phyloP scores from a whole-genome alignment of 1,140 invertebrate species.

The Pseudomyrmex gracilis region DNA sequence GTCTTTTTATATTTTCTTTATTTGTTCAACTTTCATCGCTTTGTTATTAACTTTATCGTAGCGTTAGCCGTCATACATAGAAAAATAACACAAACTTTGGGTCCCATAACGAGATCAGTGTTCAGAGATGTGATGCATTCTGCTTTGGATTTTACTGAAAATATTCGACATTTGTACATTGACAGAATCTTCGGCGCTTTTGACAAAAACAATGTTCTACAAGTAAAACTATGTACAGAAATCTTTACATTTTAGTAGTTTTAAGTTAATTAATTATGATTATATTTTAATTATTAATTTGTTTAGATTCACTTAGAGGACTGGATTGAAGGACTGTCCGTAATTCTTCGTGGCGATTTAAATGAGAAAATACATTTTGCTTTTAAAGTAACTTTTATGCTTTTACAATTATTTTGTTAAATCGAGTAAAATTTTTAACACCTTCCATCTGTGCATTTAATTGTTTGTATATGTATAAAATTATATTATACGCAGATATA shows the following conservation, averaged over 20 bases:
- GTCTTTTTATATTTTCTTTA: not conserved
- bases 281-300: not conserved
- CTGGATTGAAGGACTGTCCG: slow-evolving; percentile 89
- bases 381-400: slow-evolving; percentile 85
- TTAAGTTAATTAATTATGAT: not conserved
- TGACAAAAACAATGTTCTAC: slow-evolving; percentile 79
- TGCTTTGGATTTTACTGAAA: slow-evolving; percentile 90
- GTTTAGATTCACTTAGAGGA: slow-evolving; percentile 87
- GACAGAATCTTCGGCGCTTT: slow-evolving; percentile 87
- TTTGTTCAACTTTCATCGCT: not conserved
- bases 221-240: slow-evolving; percentile 61
- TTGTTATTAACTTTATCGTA: slow-evolving; percentile 56
- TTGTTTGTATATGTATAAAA: not conserved
- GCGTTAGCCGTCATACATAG: slow-evolving; percentile 80
- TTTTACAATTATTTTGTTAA: not conserved
- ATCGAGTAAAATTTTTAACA: slow-evolving; percentile 8
- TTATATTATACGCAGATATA: slow-evolving; percentile 86
- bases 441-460: not conserved
- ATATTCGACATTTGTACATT: slow-evolving; percentile 87
- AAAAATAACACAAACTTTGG: slow-evolving; percentile 77
- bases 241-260: not conserved
- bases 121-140: slow-evolving; percentile 91
- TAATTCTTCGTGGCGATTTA: slow-evolving; percentile 88
- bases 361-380: slow-evolving; percentile 89
- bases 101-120: slow-evolving; percentile 84